Base-by-base conservation (phyloP, 2,113 vertebrate genomes). In the Egretta garzetta region DNA sequence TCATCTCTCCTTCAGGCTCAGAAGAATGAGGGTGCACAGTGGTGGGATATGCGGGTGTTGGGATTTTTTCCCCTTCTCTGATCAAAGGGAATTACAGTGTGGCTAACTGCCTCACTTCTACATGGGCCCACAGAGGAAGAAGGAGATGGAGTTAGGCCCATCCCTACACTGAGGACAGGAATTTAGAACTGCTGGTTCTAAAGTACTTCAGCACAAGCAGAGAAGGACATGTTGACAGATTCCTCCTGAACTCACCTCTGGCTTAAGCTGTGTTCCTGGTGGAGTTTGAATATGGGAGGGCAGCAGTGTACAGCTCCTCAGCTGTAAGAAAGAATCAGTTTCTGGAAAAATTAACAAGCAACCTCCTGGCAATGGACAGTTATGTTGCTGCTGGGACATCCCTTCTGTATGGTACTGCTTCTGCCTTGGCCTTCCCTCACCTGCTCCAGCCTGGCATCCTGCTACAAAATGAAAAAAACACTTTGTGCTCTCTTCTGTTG, bases 371-470 rank as follows among this genome's bases (percentile, higher is more conserved):
- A 28, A 14, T 12, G 32, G 59, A 27, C 33, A 27, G 8, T 13
- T 43, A 20, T 17, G 11, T 12, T 33, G 37, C 27, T 90, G 39
- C 45, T 80, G 64, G 56, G 16, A 33, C 72, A 74, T 43, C 18
- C 33, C 17, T 68, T 74, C 60, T 0, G 1, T 74, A 56, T 28
- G 41, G 30, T 43, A 21, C 7, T 0, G 1, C 32, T 72, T 32
- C 32, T 75, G 37, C 22, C 27, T 66, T 50, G 55, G 80, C 27
- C 8, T 67, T 72, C 12, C n/a, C 41, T 41, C 28, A 22, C 28
- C 16, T 55, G 14, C 53, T 59, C 11, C 2, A 6, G 43, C 58
- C 58, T 64, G 43, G 16, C 23, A 37, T 23, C 28, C 72, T 80
- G 50, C 59, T 77, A 20, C 24, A 68, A 47, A 50, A 77, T 23